Evolutionary conservation across 2,888 invertebrate genomes (phyloP), one percentile per base, ranked within the genome.

Genomic region (Galeopsomyia nigrocyanea): DNA sequence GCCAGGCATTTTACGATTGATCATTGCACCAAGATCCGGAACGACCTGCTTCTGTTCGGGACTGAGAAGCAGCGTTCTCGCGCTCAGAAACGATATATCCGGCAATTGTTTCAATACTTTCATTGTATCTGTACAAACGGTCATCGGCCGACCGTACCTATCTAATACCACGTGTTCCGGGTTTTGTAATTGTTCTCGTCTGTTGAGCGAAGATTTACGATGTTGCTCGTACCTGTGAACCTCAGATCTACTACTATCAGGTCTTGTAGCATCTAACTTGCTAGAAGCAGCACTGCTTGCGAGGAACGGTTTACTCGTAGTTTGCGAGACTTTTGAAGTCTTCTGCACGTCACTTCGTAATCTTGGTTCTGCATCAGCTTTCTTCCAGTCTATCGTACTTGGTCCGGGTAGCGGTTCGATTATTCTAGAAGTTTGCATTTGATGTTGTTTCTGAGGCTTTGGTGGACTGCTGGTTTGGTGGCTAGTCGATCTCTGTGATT

Each of bases 1-100:
- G 80, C 86, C 86, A 49, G 86, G 86, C 86, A 86, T 86, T 67
- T 86, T 86, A 58, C 86, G 82, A 82, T 83, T 86, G 67, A 85
- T 84, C 82, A 85, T 82, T 62, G 86, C 84, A 73, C 86, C 85
- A 49, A 86, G 77, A 76, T 86, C 86, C 53, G 80, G 82, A 66
- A 84, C 81, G 19, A 86, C 82, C 65, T 85, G 84, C 49, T 82
- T 84, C 49, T 86, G 83, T 60, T 86, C 86, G 9, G 85, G 85
- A 78, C 83, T 86, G 64, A 80, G 83, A 77, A 86, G 76, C 31
- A 86, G 77, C 66, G 84, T 85, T 79, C 85, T 80, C 26, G 86
- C 86, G 74, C 83, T 86, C 3, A 86, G 76, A 60, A 86, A 86
- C 1, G 86, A 85, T 22, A 86, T 71, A 71, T 86, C 85, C 13